These are phyloP conservation scores for Hypsibius dujardini DNA, from an alignment of 1,140 invertebrate genomes.

Conservation along the genomic window DNA sequence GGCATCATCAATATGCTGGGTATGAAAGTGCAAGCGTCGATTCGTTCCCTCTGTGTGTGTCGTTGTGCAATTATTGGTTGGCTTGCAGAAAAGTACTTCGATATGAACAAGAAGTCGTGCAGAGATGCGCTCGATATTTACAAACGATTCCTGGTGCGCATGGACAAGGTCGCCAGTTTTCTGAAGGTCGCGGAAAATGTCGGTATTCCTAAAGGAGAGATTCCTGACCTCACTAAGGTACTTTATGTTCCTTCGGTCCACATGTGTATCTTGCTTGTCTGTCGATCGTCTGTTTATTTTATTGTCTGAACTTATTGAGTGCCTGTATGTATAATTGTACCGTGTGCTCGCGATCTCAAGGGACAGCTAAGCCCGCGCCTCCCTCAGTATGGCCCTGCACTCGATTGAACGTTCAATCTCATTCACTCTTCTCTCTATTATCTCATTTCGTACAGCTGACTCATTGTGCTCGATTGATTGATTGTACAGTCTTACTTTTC, in stretches of 20 bases:
- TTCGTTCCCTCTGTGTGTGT: conserved; percentile 21
- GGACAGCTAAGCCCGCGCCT: too few species aligned
- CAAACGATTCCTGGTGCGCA: conserved; percentile 93
- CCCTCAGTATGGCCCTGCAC: too few species aligned
- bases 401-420: too few species aligned
- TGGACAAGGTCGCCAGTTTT: conserved; percentile 97
- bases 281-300: conserved; percentile 19
- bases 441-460: too few species aligned
- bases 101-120: conserved; percentile 96
- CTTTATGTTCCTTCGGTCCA: conserved; percentile 22
- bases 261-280: conserved; percentile 14
- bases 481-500: too few species aligned
- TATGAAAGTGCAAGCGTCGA: too few species aligned
- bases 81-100: conserved; percentile 81
- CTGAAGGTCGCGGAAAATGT: conserved; percentile 93
- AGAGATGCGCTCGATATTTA: conserved; percentile 93
- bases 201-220: conserved; percentile 95
- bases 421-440: too few species aligned
- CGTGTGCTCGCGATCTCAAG: too few species aligned
- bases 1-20: conserved; percentile 94
- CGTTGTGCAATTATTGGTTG: conserved; percentile 22
- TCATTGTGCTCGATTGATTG: too few species aligned
- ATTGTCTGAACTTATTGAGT: too few species aligned
- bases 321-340: too few species aligned
- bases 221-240: conserved; percentile 89